These are phyloP conservation scores for Bombus huntii DNA, from an alignment of 1,140 invertebrate species.

Conservation along the genomic window DNA sequence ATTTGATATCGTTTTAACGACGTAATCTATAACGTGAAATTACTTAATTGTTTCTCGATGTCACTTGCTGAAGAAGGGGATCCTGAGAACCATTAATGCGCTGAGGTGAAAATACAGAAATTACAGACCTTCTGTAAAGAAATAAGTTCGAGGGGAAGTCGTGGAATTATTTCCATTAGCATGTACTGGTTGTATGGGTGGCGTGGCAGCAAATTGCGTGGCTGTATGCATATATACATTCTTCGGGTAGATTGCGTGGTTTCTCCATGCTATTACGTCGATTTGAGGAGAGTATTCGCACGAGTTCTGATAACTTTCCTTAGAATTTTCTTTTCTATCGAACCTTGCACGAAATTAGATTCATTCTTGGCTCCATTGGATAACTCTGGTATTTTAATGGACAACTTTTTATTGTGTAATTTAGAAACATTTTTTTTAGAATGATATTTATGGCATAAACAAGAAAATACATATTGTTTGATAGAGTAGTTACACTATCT, in stretches of 20 bases:
- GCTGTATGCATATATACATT: not conserved
- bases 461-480: not conserved
- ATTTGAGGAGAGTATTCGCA: not conserved
- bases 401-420: not conserved
- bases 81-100: not conserved
- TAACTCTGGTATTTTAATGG: not conserved
- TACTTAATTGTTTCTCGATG: not conserved
- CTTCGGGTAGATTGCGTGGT: slow-evolving; percentile 5
- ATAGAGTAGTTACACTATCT: not conserved
- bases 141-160: not conserved
- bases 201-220: slow-evolving; percentile 3
- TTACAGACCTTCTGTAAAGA: not conserved
- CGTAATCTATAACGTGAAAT: not conserved
- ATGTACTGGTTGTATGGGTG: not conserved
- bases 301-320: not conserved
- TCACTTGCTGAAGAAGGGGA: not conserved
- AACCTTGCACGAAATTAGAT: not conserved
- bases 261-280: slow-evolving; percentile 1
- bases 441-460: no score
- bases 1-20: not conserved
- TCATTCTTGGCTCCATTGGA: not conserved
- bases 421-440: not conserved
- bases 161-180: slow-evolving; percentile 11
- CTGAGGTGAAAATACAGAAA: not conserved
- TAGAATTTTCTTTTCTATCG: not conserved